Conservation (phyloP, 2,888 invertebrate species). For the Cephus pulcher region DNA sequence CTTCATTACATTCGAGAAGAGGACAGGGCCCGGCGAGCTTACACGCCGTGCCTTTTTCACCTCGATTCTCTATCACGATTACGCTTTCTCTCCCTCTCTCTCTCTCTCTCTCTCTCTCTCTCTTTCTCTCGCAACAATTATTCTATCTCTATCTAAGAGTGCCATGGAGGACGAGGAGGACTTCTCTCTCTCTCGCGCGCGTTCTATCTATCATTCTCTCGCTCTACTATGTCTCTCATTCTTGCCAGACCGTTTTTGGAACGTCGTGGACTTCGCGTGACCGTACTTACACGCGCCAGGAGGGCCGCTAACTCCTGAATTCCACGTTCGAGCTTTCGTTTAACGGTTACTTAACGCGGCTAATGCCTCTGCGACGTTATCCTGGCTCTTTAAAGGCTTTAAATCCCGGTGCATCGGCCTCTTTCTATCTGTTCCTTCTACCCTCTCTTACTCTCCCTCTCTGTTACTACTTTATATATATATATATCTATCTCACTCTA, state of each 20-base stretch:
- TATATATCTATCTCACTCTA: neutral
- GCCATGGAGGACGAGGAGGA: neutral
- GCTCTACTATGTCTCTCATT: neutral
- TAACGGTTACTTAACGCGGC: neutral
- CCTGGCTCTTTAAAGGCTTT: neutral
- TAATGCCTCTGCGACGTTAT: neutral
- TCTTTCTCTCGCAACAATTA: neutral
- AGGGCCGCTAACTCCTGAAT: neutral
- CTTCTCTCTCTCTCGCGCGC: slow-evolving; percentile 13
- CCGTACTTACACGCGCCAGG: neutral
- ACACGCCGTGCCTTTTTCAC: neutral
- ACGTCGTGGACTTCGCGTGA: neutral
- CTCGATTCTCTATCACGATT: neutral
- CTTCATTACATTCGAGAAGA: neutral
- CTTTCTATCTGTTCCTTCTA: neutral
- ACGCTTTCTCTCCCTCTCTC: slow-evolving; percentile 6
- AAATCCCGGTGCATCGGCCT: neutral
- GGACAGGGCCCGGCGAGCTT: neutral
- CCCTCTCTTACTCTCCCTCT: neutral
- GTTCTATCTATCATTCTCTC: slow-evolving; percentile 18
- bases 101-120: slow-evolving; percentile 7
- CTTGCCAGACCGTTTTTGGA: neutral
- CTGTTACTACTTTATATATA: neutral
- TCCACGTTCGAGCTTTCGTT: neutral
- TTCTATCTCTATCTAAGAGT: neutral